Evolutionary conservation across 1,140 invertebrate genomes (phyloP), one percentile per base, ranked within the genome.

Genomic region (Caenorhabditis remanei): DNA sequence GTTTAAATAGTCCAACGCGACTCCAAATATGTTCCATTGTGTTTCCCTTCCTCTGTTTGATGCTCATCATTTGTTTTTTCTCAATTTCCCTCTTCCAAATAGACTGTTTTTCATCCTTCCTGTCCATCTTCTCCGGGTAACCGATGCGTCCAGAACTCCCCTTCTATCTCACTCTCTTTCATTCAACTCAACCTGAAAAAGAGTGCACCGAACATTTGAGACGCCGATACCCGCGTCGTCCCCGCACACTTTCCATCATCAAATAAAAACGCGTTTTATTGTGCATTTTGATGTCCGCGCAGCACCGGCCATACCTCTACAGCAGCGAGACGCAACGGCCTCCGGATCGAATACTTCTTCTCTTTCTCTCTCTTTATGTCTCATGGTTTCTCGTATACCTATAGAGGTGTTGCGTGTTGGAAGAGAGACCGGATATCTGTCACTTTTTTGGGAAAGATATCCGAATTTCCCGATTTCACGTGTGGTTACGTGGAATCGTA

Each of bases 251-350:
- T 79, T 79, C 71, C 40, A 79, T 79, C 71, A 79, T 79, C 71
- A 79, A 79, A 79, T 79, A 79, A 79, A 79, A 79, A 79, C 71
- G 71, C 71, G 71, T 79, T 79, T 79, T 79, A 79, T 79, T 79
- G 71, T 79, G 71, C 71, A 79, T 79, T 79, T 79, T 79, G 71
- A 79, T 79, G 71, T 79, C 71, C 67, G 41, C 67, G 6, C 41
- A 53, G 63, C 63, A 40, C 63, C 63, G n/a, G 50, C 50, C 32
- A 32, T 32, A 32, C 32, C 32, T 32, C 32, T 32, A 32, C 32
- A 32, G 32, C 32, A 32, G 32, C 32, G 32, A 32, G 50, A 53
- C 50, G 50, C 11, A 53, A 53, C 50, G 43, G 63, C 63, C 63
- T 65, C 63, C 63, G 63, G 67, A 75, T 75, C 67, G 43, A n/a